Evolutionary conservation across 2,797 vertebrate genomes (phyloP).

Genomic region (Anableps anableps): DNA sequence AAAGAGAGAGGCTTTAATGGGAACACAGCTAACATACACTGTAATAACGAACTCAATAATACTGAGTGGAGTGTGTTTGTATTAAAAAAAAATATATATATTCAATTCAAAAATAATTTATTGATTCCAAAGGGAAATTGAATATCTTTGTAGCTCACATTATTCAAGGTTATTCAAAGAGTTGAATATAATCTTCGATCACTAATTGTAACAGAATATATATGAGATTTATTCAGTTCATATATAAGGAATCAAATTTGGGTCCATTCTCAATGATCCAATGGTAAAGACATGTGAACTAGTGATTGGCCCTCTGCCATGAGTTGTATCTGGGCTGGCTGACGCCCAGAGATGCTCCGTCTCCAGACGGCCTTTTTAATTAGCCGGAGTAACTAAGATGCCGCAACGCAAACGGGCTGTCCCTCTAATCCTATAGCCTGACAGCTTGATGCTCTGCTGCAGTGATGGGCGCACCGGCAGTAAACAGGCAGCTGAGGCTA

Average conservation of each 20-base stretch:
- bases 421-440: constrained; percentile 55
- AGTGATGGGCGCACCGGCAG: constrained; percentile 30
- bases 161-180: too few species aligned
- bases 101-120: too few species aligned
- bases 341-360: constrained; percentile 61
- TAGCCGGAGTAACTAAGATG: constrained; percentile 65
- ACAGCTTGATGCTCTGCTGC: constrained; percentile 47
- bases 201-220: background rate
- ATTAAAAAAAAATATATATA: too few species aligned
- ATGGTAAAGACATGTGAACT: constrained; percentile 13
- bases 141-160: too few species aligned
- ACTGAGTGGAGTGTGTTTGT: background rate
- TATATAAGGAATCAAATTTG: background rate
- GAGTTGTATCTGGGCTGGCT: constrained; percentile 52
- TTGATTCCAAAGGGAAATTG: too few species aligned
- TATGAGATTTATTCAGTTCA: background rate
- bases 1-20: background rate
- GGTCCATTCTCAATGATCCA: background rate
- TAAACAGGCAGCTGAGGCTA: constrained; percentile 56
- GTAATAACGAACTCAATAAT: background rate
- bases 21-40: background rate
- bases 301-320: constrained; percentile 37
- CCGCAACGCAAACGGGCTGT: constrained; percentile 49
- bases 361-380: constrained; percentile 70
- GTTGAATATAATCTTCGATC: background rate